These are phyloP conservation scores for Brachypterus glaber DNA, from an alignment of 2,888 invertebrate genomes.

Conservation along the genomic window DNA sequence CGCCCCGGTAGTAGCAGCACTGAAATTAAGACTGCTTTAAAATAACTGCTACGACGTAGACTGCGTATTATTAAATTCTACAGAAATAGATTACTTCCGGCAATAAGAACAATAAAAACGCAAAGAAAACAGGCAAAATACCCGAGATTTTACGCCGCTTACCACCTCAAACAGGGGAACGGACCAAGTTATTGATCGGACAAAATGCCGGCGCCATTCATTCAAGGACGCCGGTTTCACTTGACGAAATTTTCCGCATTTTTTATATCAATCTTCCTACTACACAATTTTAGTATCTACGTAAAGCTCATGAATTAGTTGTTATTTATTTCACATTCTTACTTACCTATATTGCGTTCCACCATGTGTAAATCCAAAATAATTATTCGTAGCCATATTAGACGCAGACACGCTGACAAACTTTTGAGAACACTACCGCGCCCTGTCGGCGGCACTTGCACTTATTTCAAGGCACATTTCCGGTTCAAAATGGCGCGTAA, in stretches of 20 bases:
- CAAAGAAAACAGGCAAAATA: constrained; percentile 4
- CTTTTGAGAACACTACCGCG: constrained; percentile 14
- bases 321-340: too few species aligned
- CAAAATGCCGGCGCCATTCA: constrained; percentile 40
- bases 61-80: not conserved
- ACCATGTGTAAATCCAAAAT: constrained; percentile 89
- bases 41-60: not conserved
- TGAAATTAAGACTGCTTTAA: constrained; percentile 29
- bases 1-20: constrained; percentile 62
- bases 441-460: constrained; percentile 15
- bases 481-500: too few species aligned
- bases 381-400: constrained; percentile 81
- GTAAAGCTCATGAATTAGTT: too few species aligned
- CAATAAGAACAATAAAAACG: not conserved
- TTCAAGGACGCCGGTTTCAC: constrained; percentile 37
- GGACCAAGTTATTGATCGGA: constrained; percentile 38
- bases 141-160: not conserved
- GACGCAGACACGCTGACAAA: constrained; percentile 27
- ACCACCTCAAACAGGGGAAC: constrained; percentile 21
- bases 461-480: too few species aligned
- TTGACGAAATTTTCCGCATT: too few species aligned
- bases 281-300: too few species aligned
- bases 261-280: too few species aligned
- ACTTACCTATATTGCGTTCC: constrained; percentile 86
- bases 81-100: not conserved